Base-by-base conservation (phyloP, 2,113 vertebrate species). In the Myotis brandtii region DNA sequence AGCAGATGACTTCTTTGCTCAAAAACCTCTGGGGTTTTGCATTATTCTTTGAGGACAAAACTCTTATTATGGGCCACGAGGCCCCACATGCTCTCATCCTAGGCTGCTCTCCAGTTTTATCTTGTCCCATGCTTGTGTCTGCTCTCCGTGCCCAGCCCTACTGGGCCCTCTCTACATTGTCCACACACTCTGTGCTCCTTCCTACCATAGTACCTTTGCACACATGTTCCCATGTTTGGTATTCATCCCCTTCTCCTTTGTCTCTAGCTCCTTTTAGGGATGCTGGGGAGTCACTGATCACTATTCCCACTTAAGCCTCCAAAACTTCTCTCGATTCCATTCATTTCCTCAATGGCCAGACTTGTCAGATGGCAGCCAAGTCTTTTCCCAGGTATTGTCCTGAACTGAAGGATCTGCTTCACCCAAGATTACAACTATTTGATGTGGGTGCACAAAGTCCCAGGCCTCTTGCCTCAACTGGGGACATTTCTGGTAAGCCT, bases 231-330 rank as follows among this genome's bases (percentile, higher is more conserved):
- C 17, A 3, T 25, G 69, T 27, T 85, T 46, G 23, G 3, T n/a
- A 27, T 30, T 25, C 23, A 18, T 64, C 16, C 18, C 13, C 7
- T 72, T 37, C 25, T 73, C 34, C n/a, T 94, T 70, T 50, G 52
- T 86, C 54, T 86, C 16, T 48, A 50, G 52, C 13, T 83, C 5
- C 43, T 81, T 88, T 85, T 84, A 94, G 56, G 32, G 11, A 34
- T n/a, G 6, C 16, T 67, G 46, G 23, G 18, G 70, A 4, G 14
- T 2, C 6, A 43, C 21, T 13, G 40, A 7, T 62, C 23, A 70
- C 43, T 4, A 2, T 81, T 89, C 43, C 18, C 16, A 30, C 13
- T 6, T 18, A 52, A 34, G 25, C 70, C 59, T 62, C 59, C 59
- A 27, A 27, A 27, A 62, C 59, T 25, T 62, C 23, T 62, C 25